Evolutionary conservation across 2,888 invertebrate genomes (phyloP).

Genomic region (Cephalotes varians): DNA sequence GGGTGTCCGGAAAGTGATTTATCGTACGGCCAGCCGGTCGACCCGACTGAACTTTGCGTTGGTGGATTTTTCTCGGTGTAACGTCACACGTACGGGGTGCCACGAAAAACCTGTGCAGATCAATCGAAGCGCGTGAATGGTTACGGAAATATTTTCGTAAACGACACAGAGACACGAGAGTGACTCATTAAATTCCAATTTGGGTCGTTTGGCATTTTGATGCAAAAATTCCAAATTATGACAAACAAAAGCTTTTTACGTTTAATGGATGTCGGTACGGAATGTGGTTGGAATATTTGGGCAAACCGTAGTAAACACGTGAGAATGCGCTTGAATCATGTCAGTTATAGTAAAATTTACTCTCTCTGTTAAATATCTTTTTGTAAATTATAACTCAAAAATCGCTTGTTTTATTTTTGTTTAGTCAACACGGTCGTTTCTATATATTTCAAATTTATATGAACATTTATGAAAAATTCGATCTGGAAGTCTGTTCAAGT

Average conservation of each 20-base stretch:
- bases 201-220: neutral
- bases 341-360: neutral
- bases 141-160: neutral
- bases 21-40: conserved; percentile 45
- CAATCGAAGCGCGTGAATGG: neutral
- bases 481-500: neutral
- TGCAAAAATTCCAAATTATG: neutral
- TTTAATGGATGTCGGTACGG: neutral
- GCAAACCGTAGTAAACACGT: neutral
- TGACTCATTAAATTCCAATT: neutral
- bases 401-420: neutral
- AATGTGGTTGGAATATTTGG: neutral
- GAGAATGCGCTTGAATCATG: neutral
- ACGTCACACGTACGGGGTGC: neutral
- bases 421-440: neutral
- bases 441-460: neutral
- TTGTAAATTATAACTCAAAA: neutral
- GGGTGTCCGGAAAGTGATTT: conserved; percentile 62
- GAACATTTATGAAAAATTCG: neutral
- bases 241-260: neutral
- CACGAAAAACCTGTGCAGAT: neutral
- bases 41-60: conserved; percentile 7
- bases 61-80: conserved; percentile 32
- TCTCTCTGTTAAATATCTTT: neutral
- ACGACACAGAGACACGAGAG: neutral